Evolutionary conservation across 2,888 invertebrate genomes (phyloP), one percentile per base, ranked within the genome.

Genomic region (Clostera curtula): DNA sequence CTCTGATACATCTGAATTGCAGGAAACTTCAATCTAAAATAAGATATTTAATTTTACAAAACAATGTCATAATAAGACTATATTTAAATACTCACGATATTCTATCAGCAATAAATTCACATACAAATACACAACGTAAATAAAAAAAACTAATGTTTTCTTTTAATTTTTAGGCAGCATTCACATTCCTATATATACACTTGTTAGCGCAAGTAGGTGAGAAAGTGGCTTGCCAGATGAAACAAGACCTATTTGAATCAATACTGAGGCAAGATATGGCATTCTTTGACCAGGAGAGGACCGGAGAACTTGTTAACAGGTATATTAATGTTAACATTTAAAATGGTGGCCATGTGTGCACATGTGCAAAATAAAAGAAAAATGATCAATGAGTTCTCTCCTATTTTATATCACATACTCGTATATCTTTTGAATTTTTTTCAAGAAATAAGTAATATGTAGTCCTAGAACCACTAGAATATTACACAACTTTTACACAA

Each of bases 291-390:
- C 85, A 86, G 45, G 92, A 95, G 63, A 89, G 95, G 53, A 96
- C 96, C 0, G 97, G 97, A 0, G 97, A 97, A 72, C 87, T 98
- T 21, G 89, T 97, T 5, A 96, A 95, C 67, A 90, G 96, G 89
- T 92, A 68, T 12, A 3, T 33, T 16, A n/a, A n/a, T n/a, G n/a
- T n/a, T n/a, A n/a, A n/a, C n/a, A n/a, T n/a, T n/a, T n/a, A n/a
- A n/a, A n/a, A n/a, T 18, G 4, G 5, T 18, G 6, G 8, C 2
- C 5, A 21, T 12, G 4, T 20, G 11, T 20, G 12, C 7, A 12
- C 19, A 5, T 3, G 5, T 18, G 3, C 18, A n/a, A n/a, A 18
- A 18, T 18, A 18, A 23, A 11, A 14, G 24, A 29, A 20, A 5
- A 23, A 18, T 2, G 19, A 20, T 11, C 11, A 10, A 11, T 20